Evolutionary conservation across 2,888 invertebrate genomes (phyloP).

Genomic region (Patella pellucida): DNA sequence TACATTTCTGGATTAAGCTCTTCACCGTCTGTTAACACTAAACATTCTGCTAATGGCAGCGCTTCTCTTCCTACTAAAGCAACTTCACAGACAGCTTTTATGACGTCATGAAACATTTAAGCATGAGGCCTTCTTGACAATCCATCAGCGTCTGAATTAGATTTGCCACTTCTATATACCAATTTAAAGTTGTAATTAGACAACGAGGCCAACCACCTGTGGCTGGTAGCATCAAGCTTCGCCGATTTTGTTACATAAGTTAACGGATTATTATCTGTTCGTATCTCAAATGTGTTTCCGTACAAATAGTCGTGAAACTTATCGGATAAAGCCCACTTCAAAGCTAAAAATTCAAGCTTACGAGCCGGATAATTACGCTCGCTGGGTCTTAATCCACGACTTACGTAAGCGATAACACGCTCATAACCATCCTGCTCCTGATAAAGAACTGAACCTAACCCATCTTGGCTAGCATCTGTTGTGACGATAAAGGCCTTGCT

Average conservation of each 20-base stretch:
- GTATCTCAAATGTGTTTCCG: constrained; percentile 17
- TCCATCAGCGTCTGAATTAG: constrained; percentile 20
- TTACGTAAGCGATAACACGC: constrained; percentile 20
- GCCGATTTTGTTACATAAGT: constrained; percentile 14
- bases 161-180: constrained; percentile 18
- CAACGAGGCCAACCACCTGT: constrained; percentile 12
- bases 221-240: constrained; percentile 6
- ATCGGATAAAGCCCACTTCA: no score
- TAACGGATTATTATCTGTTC: constrained; percentile 20
- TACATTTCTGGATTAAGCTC: no score
- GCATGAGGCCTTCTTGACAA: constrained; percentile 15
- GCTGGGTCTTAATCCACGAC: constrained; percentile 17
- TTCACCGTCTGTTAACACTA: no score
- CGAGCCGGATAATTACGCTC: constrained; percentile 22
- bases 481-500: constrained; percentile 26
- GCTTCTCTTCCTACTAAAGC: no score
- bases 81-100: no score
- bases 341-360: constrained; percentile 11
- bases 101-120: no score
- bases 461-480: constrained; percentile 16
- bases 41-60: no score
- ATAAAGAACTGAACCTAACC: constrained; percentile 19
- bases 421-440: constrained; percentile 16
- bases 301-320: constrained; percentile 12
- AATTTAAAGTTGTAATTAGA: constrained; percentile 17